Evolutionary conservation across 2,888 invertebrate genomes (phyloP).

Genomic region (Allacma fusca): DNA sequence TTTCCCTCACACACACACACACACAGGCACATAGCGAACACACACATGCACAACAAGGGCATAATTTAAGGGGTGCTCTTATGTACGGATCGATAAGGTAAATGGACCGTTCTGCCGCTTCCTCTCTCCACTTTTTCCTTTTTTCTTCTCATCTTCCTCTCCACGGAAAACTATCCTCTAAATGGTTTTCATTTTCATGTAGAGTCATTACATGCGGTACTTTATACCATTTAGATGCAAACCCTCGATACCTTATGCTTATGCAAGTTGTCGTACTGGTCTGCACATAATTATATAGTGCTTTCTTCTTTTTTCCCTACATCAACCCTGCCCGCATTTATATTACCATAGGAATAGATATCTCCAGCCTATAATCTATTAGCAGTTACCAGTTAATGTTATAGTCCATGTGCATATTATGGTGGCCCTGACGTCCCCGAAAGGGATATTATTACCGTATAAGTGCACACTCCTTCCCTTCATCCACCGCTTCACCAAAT

Average conservation of each 20-base stretch:
- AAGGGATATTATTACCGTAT: background rate
- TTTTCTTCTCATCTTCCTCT: constrained; percentile 23
- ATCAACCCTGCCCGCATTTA: no score
- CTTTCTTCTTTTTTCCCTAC: background rate
- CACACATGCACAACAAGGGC: constrained; percentile 31
- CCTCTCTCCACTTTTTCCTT: constrained; percentile 31
- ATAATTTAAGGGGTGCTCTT: constrained; percentile 37
- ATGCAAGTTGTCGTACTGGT: background rate
- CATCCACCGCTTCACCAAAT: no score
- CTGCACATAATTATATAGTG: background rate
- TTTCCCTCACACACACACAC: no score
- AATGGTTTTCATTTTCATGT: constrained; percentile 36
- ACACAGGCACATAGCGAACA: background rate
- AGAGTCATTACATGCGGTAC: background rate
- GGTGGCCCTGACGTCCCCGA: background rate
- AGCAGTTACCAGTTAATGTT: constrained; percentile 12
- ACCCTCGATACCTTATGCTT: background rate
- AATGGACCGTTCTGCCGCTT: constrained; percentile 44
- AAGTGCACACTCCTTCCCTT: background rate
- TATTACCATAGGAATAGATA: no score
- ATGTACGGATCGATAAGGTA: constrained; percentile 41
- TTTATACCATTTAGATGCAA: background rate
- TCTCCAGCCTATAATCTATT: background rate
- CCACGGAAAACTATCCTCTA: constrained; percentile 25
- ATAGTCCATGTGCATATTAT: background rate